Base-by-base conservation (phyloP, 2,888 invertebrate species). In the Standfussiana lucernea region DNA sequence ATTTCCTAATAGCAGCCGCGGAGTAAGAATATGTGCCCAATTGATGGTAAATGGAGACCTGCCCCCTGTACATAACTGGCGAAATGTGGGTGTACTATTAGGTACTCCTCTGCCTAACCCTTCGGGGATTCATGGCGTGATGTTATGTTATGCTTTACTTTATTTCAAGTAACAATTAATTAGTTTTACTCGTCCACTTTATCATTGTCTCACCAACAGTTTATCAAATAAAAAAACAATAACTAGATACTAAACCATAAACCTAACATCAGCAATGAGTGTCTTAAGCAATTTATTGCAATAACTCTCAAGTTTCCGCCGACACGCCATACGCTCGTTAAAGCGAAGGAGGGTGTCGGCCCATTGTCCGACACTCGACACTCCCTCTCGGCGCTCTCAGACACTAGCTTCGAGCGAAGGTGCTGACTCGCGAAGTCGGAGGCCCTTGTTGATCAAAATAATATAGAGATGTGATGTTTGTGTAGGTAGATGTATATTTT, bases 301-400 rank as follows among this genome's bases (percentile, higher is more conserved):
- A 85, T 85, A 85, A 75, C 47, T 82, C 82, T 81, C 69, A 56
- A 75, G 77, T 77, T 77, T 24, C 50, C 62, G 47, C 50, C 28
- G 72, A 85, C 83, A 86, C 83, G 86, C 75, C 73, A 88, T 75
- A 75, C 65, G 82, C 80, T 87, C 87, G 88, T 87, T 87, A 86
- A 78, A 61, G 18, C 62, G 61, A 61, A 69, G 69, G 72, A 77
- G 82, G 69, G 72, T 75, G 82, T 82, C 72, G 68, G 53, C 62
- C 75, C 68, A 83, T 74, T 76, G 75, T 77, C 74, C 56, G 73
- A 74, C 79, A 76, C 88, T 76, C 83, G 77, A 74, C 76, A 80
- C 84, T 59, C 62, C 68, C 53, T 80, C 59, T 66, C 37, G 53
- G 45, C 61, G 72, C 79, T 83, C 84, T 85, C 86, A 80, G 77